Evolutionary conservation across 2,888 invertebrate species (phyloP).

Genomic region (Aspidiotus rigidus): DNA sequence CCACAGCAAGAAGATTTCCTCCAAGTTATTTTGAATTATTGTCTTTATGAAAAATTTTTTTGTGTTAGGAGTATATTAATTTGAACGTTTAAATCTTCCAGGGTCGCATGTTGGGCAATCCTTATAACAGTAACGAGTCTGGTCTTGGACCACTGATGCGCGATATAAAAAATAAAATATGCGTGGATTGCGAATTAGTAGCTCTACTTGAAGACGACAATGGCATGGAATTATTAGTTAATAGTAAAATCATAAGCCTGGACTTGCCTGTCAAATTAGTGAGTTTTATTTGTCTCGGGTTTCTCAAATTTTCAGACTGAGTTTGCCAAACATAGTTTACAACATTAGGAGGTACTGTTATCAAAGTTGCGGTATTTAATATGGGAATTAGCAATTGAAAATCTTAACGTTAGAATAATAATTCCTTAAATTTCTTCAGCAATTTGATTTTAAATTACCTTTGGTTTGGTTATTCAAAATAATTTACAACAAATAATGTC

Average conservation of each 20-base stretch:
- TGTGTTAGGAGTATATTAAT: background rate
- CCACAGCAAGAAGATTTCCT: conserved; percentile 98
- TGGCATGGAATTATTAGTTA: conserved; percentile 94
- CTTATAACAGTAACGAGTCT: conserved; percentile 86
- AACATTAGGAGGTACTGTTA: too few species aligned
- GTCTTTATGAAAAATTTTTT: background rate
- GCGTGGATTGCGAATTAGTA: conserved; percentile 95
- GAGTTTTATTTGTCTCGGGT: conserved; percentile 27
- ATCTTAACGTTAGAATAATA: too few species aligned
- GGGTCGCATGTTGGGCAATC: conserved; percentile 96
- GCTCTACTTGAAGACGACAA: conserved; percentile 95
- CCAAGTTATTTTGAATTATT: conserved; percentile 49
- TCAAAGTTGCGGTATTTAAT: too few species aligned
- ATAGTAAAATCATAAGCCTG: conserved; percentile 94
- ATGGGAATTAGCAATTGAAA: too few species aligned
- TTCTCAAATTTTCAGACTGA: too few species aligned
- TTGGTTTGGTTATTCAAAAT: too few species aligned
- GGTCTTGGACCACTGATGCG: conserved; percentile 96
- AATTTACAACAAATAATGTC: conserved; percentile 24
- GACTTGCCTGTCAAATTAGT: conserved; percentile 93
- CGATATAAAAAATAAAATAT: conserved; percentile 97
- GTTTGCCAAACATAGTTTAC: too few species aligned
- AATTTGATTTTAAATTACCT: too few species aligned
- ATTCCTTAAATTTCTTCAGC: too few species aligned
- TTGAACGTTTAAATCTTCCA: conserved; percentile 41